Evolutionary conservation across 2,888 invertebrate species (phyloP).

Genomic region (Nomada goodeniana): DNA sequence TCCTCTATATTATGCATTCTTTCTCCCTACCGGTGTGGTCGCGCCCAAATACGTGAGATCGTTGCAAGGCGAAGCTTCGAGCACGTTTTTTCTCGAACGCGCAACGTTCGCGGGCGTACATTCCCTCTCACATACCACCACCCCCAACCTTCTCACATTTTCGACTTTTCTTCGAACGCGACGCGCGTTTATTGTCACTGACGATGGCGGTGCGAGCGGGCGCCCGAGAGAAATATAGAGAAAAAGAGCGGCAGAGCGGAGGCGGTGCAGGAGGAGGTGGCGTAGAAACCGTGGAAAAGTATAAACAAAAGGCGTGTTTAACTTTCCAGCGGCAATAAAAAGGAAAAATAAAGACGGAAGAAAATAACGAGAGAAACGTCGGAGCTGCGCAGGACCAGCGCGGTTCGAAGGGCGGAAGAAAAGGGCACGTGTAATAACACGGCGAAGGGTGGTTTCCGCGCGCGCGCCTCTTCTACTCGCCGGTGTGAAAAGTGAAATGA

Average conservation of each 20-base stretch:
- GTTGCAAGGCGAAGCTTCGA: slow-evolving; percentile 40
- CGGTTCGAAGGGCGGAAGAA: slow-evolving; percentile 50
- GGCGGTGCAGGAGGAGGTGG: too few species aligned
- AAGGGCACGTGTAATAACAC: slow-evolving; percentile 65
- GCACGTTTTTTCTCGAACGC: slow-evolving; percentile 49
- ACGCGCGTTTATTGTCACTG: slow-evolving; percentile 2
- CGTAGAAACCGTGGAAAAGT: too few species aligned
- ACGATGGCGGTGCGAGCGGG: neutral
- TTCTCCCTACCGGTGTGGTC: slow-evolving; percentile 34
- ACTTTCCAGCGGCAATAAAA: slow-evolving; percentile 21
- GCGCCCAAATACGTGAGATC: slow-evolving; percentile 49
- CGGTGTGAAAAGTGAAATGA: slow-evolving; percentile 61
- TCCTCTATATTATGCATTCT: slow-evolving; percentile 42
- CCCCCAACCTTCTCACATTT: slow-evolving; percentile 45
- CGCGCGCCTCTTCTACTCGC: slow-evolving; percentile 9
- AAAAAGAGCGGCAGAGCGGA: neutral
- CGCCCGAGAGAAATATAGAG: neutral
- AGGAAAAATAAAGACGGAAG: neutral
- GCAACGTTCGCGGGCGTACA: slow-evolving; percentile 5
- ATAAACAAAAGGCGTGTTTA: slow-evolving; percentile 7
- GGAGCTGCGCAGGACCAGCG: slow-evolving; percentile 17
- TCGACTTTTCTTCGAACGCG: slow-evolving; percentile 38
- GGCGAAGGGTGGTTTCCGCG: slow-evolving; percentile 53
- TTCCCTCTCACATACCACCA: slow-evolving; percentile 1
- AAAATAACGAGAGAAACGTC: neutral